Percentiles rank a stretch among this genome's conserved stretches.
phyloP scores from a whole-genome alignment of 2,888 invertebrate species.

The Selenia dentaria region DNA sequence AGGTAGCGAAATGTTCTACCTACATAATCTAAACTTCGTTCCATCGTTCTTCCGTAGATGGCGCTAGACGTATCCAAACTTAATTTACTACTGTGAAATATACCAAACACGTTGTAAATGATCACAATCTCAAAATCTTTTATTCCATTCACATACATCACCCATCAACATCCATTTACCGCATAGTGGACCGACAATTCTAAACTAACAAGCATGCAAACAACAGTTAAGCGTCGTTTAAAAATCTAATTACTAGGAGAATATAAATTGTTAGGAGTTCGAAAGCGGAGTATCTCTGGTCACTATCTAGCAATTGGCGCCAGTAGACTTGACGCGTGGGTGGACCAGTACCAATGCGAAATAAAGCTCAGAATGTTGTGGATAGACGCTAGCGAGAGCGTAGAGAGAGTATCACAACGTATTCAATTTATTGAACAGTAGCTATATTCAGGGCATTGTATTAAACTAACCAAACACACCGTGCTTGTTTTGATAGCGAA shows the following conservation, averaged over 20 bases:
- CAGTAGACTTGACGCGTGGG: slow-evolving; percentile 58
- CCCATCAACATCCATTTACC: slow-evolving; percentile 8
- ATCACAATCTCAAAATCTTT: not conserved
- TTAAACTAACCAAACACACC: too few relatives aligned
- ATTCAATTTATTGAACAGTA: too few relatives aligned
- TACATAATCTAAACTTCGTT: not conserved
- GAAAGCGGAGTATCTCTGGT: slow-evolving; percentile 42
- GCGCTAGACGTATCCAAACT: not conserved
- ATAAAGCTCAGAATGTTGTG: slow-evolving; percentile 37
- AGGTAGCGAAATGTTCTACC: too few relatives aligned
- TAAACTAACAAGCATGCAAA: slow-evolving; percentile 29
- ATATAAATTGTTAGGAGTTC: slow-evolving; percentile 46
- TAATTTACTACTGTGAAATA: not conserved
- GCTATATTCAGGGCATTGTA: too few relatives aligned
- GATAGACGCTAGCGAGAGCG: slow-evolving; percentile 12
- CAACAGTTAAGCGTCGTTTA: slow-evolving; percentile 41
- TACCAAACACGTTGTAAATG: not conserved
- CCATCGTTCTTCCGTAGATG: not conserved
- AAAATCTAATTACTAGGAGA: slow-evolving; percentile 45
- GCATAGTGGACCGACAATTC: slow-evolving; percentile 9
- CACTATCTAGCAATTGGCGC: slow-evolving; percentile 55
- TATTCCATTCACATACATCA: slow-evolving; percentile 6
- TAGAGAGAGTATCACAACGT: not conserved
- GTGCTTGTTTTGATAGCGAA: too few relatives aligned
- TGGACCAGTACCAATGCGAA: slow-evolving; percentile 59